Conservation (phyloP, 2,888 invertebrate genomes). For the Steinernema hermaphroditum region DNA sequence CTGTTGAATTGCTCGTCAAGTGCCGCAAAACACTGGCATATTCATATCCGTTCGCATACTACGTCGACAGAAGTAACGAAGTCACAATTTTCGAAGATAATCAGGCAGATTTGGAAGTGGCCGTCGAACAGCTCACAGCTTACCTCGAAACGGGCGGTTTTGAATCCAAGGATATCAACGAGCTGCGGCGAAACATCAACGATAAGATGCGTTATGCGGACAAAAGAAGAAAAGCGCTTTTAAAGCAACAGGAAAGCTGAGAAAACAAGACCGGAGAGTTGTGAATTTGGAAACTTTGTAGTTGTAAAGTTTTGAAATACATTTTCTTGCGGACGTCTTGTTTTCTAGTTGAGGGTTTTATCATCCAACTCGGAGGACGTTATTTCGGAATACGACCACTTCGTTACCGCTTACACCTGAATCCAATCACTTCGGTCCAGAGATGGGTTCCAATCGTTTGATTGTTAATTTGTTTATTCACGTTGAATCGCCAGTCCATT, state of each 20-base stretch:
- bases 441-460: no score
- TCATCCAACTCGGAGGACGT: no score
- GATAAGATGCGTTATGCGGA: slow-evolving; percentile 85
- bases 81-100: slow-evolving; percentile 84
- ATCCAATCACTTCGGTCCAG: no score
- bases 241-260: slow-evolving; percentile 97
- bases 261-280: no score
- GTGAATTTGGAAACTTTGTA: no score
- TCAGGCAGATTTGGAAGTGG: slow-evolving; percentile 71
- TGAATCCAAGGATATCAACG: background rate
- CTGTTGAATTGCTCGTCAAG: slow-evolving; percentile 72
- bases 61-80: slow-evolving; percentile 94
- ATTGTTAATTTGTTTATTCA: no score
- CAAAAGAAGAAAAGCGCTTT: slow-evolving; percentile 87
- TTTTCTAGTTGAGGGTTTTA: no score
- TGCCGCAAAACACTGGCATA: slow-evolving; percentile 98
- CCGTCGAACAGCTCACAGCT: slow-evolving; percentile 76
- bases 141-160: slow-evolving; percentile 85
- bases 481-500: no score
- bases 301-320: no score
- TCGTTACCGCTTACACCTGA: no score
- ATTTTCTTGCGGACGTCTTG: no score
- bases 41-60: slow-evolving; percentile 98
- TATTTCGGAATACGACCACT: no score
- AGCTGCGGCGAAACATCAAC: slow-evolving; percentile 51